Evolutionary conservation across 2,797 vertebrate genomes (phyloP), one percentile per base, ranked within the genome.

Genomic region (Spinus pinus): DNA sequence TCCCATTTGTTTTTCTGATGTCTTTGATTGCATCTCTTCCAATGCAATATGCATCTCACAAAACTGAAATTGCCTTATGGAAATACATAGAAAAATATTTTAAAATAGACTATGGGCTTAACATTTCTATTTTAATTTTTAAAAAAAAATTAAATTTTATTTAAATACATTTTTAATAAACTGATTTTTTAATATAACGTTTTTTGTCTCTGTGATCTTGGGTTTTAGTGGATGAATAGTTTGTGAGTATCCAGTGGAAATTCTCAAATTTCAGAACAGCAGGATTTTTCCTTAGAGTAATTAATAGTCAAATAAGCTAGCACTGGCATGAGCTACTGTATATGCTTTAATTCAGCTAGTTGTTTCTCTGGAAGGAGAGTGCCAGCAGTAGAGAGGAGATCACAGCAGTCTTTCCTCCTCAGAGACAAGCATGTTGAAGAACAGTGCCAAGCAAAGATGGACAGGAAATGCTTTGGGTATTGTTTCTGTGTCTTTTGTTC

Each of bases 1-100:
- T 56, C 41, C 41, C 31, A 14, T 88, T 91, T 86, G 53, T 88
- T 94, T 94, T 91, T 47, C 66, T 70, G 51, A 64, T 19, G 6
- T 53, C 58, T 95, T 91, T 88, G 65, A 78, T 75, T 92, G 21
- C 72, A 73, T 90, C 60, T 67, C 71, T 91, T 86, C 81, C 66
- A 62, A 3, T 62, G 46, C 24, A 20, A 23, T 78, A 7, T 25
- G 13, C 27, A 46, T 88, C 44, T 89, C 53, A n/a, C 20, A 54
- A 42, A 87, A 67, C 79, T 84, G 91, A 75, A 93, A 81, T 70
- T 81, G 24, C 50, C 3, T 50, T 79, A 53, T 31, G 33, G 66
- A 78, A 86, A 72, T 35, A 54, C 20, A 64, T 19, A 44, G 30
- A 58, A 84, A 90, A 66, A 42, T 30, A 11, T 72, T 87, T 95